Evolutionary conservation across 35 echinoderm and acorn worm species (phyloP), one percentile per base, ranked within the genome.

Genomic region (Amphiura filiformis): DNA sequence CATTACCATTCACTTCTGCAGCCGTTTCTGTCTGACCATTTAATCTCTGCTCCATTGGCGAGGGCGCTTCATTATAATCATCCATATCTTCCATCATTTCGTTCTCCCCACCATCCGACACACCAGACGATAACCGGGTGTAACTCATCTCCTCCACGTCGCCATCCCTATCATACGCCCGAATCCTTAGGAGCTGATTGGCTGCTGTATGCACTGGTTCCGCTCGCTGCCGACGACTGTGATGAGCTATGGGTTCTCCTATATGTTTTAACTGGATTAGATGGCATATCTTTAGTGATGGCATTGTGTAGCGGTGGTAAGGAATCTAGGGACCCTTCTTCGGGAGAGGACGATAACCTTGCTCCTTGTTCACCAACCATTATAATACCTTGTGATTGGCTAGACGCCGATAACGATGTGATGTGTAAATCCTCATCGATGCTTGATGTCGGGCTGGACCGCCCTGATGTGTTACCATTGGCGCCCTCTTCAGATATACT

Each of bases 281-380:
- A 85, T 20, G 49, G 83, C 15, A 61, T 34, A 39, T 85, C 83
- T 61, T 85, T 85, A 49, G 64, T 85, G 57, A 85, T 83, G 47
- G 64, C 64, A 65, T 85, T 85, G 56, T 85, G 83, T 61, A 85
- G 64, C 35, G 83, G 49, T 14, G 79, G 36, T 81, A 81, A 42
- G 34, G 36, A 81, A 31, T 56, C 3, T 37, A 64, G 14, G 56
- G 32, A 65, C 57, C 64, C 83, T 36, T 85, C 83, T 0, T 36
- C 17, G 5, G 52, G 11, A 13, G 61, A 70, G 26, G 61, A 70
- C 61, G 26, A 70, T 70, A 70, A 18, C 7, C 17, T 11, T 30
- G 61, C 9, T 70, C 61, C 61, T 70, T 70, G 61, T 18, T 26
- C 41, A 70, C 61, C 61, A n/a, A 70, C 61, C 61, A 70, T 70